These are phyloP conservation scores for Neuroterus valhalla DNA, from an alignment of 1,140 invertebrate species.

Conservation along the genomic window DNA sequence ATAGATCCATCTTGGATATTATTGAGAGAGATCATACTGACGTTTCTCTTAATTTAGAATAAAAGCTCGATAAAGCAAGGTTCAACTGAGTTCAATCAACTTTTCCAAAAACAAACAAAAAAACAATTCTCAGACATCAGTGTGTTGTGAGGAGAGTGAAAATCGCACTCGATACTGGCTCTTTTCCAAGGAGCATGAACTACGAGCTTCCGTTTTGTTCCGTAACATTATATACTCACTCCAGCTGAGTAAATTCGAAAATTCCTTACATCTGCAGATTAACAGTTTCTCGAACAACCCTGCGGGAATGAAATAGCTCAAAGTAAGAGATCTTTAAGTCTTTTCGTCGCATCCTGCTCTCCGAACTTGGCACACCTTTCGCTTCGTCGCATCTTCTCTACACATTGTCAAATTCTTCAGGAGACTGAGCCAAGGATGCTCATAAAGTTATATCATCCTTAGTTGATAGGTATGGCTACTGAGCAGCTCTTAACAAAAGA, in stretches of 20 bases:
- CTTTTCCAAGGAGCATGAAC: slow-evolving; percentile 28
- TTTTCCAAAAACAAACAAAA: slow-evolving; percentile 2
- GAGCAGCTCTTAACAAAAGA: too few species aligned
- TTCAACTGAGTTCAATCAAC: slow-evolving; percentile 2
- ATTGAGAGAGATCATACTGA: too few species aligned
- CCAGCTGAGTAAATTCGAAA: not conserved
- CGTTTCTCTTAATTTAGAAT: too few species aligned
- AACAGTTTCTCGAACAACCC: slow-evolving; percentile 3
- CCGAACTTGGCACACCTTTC: not conserved
- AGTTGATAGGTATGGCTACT: too few species aligned
- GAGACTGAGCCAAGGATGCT: too few species aligned
- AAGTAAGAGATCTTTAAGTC: slow-evolving; percentile 16
- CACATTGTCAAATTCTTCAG: not conserved
- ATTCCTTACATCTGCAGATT: slow-evolving; percentile 21
- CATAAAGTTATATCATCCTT: too few species aligned
- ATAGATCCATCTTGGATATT: too few species aligned
- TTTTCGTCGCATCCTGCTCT: not conserved
- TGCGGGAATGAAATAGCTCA: slow-evolving; percentile 1
- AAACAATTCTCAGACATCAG: not conserved
- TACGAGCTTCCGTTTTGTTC: slow-evolving; percentile 27
- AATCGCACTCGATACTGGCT: slow-evolving; percentile 22
- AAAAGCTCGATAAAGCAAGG: too few species aligned
- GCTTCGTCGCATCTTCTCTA: not conserved
- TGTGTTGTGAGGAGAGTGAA: not conserved
- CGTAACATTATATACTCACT: not conserved